Evolutionary conservation across 2,888 invertebrate genomes (phyloP).

Genomic region (Nymphalis polychloros): DNA sequence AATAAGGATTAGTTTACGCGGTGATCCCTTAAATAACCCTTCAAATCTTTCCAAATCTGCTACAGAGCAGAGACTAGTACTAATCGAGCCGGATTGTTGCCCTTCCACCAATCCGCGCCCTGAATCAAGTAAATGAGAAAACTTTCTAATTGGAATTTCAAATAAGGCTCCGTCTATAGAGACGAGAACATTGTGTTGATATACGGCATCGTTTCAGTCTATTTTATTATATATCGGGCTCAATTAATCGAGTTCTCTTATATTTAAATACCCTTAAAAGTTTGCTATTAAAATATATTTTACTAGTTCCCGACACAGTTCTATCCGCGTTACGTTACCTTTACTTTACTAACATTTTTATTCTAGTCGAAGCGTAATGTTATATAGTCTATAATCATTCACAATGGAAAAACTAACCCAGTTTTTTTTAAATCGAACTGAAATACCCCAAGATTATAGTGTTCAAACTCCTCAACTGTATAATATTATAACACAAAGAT

Average conservation of each 20-base stretch:
- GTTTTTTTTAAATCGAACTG: too few species aligned
- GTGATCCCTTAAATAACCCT: slow-evolving; percentile 60
- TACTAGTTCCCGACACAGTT: too few species aligned
- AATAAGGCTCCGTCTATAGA: slow-evolving; percentile 77
- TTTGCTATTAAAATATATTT: too few species aligned
- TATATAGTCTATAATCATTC: too few species aligned
- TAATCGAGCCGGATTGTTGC: slow-evolving; percentile 79
- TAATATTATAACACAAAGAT: too few species aligned
- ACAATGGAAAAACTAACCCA: too few species aligned
- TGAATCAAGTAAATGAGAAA: slow-evolving; percentile 81
- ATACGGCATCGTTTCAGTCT: slow-evolving; percentile 38
- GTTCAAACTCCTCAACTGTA: too few species aligned
- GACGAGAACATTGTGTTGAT: slow-evolving; percentile 72
- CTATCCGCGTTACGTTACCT: too few species aligned
- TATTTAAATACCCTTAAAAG: too few species aligned
- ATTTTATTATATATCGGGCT: neutral
- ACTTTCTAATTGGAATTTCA: slow-evolving; percentile 82
- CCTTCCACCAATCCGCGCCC: slow-evolving; percentile 75
- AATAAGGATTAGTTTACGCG: slow-evolving; percentile 72
- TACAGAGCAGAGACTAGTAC: slow-evolving; percentile 68
- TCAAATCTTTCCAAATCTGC: slow-evolving; percentile 60
- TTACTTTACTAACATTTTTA: too few species aligned
- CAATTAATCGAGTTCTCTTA: neutral
- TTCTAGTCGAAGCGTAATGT: too few species aligned
- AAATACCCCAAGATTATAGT: too few species aligned